Evolutionary conservation across 1,140 invertebrate genomes (phyloP).

Genomic region (Musca vetustissima): DNA sequence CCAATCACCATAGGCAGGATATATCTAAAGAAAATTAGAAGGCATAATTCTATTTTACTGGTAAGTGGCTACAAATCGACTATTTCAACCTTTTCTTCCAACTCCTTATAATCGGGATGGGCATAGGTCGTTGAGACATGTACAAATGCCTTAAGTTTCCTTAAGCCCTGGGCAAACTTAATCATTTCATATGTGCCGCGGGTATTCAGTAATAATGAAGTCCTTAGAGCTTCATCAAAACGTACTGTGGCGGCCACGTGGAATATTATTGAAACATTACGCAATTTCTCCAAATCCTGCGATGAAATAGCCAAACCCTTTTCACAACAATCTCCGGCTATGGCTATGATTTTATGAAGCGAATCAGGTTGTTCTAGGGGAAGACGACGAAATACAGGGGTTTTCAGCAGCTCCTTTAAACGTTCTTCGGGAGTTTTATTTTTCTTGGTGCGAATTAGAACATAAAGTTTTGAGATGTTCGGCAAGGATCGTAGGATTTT

Average conservation of each 20-base stretch:
- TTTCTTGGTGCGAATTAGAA: slow-evolving; percentile 79
- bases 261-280: slow-evolving; percentile 82
- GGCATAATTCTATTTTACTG: no score
- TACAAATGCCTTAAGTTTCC: slow-evolving; percentile 70
- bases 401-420: slow-evolving; percentile 63
- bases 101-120: slow-evolving; percentile 69
- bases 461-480: slow-evolving; percentile 70
- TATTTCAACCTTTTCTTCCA: slow-evolving; percentile 74
- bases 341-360: slow-evolving; percentile 72
- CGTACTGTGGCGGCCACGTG: slow-evolving; percentile 89
- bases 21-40: slow-evolving; percentile 63
- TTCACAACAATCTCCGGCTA: slow-evolving; percentile 76
- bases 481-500: slow-evolving; percentile 76
- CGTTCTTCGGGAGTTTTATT: slow-evolving; percentile 67
- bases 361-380: slow-evolving; percentile 55
- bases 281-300: slow-evolving; percentile 41
- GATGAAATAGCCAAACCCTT: slow-evolving; percentile 61
- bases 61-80: no score
- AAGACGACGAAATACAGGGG: slow-evolving; percentile 58
- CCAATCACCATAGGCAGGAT: slow-evolving; percentile 82
- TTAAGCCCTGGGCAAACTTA: slow-evolving; percentile 66
- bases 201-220: slow-evolving; percentile 67
- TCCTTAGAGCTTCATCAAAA: slow-evolving; percentile 73
- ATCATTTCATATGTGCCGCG: slow-evolving; percentile 68
- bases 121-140: slow-evolving; percentile 86